Evolutionary conservation across 2,888 invertebrate species (phyloP).

Genomic region (Leptarthrus brevirostris): DNA sequence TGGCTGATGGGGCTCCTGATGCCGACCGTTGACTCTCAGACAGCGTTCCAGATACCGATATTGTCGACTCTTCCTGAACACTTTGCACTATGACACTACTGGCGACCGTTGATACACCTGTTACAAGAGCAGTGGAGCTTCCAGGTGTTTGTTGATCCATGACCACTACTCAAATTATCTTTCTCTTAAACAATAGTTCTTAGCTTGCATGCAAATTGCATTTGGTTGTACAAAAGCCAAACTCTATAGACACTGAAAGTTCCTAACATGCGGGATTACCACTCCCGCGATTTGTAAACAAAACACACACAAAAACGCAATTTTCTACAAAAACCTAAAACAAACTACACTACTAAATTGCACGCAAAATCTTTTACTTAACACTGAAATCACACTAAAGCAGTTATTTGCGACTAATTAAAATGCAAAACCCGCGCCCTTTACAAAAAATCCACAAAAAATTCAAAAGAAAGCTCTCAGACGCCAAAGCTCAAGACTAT

Average conservation of each 20-base stretch:
- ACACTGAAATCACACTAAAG: constrained; percentile 13
- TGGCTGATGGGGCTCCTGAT: constrained; percentile 65
- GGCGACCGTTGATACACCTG: constrained; percentile 55
- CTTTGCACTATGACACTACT: constrained; percentile 54
- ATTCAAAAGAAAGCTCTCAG: constrained; percentile 9
- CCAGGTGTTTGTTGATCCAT: constrained; percentile 45
- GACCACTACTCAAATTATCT: too few species aligned
- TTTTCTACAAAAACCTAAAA: constrained; percentile 2
- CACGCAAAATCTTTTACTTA: constrained; percentile 7
- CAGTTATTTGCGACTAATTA: constrained; percentile 3
- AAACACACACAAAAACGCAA: neutral
- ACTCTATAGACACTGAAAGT: too few species aligned
- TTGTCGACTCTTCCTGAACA: constrained; percentile 60
- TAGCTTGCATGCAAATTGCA: constrained; percentile 38
- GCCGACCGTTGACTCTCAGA: constrained; percentile 64
- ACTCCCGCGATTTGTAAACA: too few species aligned
- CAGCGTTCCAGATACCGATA: constrained; percentile 61
- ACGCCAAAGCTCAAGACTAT: constrained; percentile 17
- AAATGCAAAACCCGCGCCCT: constrained; percentile 14
- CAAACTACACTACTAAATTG: constrained; percentile 33
- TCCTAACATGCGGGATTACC: too few species aligned
- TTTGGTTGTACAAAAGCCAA: neutral
- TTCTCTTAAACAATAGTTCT: too few species aligned
- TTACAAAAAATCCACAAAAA: constrained; percentile 11
- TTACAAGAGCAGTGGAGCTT: constrained; percentile 51